phyloP scores from a whole-genome alignment of 2,113 vertebrate genomes.

The Origma solitaria region DNA sequence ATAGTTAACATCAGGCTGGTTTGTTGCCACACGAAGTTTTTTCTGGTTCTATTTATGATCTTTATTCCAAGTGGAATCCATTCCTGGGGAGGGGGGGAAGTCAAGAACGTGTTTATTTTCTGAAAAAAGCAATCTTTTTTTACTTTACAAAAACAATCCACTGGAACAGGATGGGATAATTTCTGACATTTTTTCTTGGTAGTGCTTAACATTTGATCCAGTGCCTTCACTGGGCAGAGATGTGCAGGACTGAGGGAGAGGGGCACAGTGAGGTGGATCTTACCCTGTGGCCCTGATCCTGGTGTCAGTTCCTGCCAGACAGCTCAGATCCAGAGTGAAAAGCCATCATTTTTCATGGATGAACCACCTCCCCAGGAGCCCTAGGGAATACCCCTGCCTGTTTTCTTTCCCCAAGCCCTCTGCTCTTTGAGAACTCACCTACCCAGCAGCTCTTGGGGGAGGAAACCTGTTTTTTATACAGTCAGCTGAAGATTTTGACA shows the following conservation, averaged over 20 bases:
- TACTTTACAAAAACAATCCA: not conserved
- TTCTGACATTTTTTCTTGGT: not conserved
- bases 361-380: not conserved
- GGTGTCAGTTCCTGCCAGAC: not conserved
- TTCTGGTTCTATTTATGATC: conserved; percentile 14
- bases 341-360: not conserved
- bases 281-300: not conserved
- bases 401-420: not conserved
- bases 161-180: not conserved
- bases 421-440: not conserved
- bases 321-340: not conserved
- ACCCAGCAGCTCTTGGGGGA: not conserved
- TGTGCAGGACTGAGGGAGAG: not conserved
- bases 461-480: not conserved
- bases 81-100: not conserved
- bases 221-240: fast-evolving
- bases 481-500: not conserved
- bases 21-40: not conserved
- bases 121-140: not conserved
- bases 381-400: not conserved
- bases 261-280: not conserved
- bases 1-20: not conserved
- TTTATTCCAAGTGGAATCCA: not conserved
- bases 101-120: not conserved
- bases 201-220: not conserved